phyloP scores from a whole-genome alignment of 2,113 vertebrate species.

The Phoenicopterus ruber region DNA sequence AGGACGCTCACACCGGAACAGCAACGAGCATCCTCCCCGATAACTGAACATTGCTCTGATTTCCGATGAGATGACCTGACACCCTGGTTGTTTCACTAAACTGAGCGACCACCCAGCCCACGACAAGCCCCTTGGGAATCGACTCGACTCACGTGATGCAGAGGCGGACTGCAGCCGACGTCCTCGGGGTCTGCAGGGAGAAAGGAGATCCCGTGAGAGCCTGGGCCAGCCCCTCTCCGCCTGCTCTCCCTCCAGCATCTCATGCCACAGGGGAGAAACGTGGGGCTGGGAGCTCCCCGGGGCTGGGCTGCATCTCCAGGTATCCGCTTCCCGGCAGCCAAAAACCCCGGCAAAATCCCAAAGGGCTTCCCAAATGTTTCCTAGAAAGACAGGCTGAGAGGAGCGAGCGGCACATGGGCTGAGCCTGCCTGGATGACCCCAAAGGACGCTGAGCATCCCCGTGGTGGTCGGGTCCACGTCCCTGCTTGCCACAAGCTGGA shows the following conservation, averaged over 20 bases:
- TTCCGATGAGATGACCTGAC: accelerated
- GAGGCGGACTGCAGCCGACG: slow-evolving; percentile 84
- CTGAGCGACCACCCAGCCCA: neutral
- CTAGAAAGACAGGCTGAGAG: neutral
- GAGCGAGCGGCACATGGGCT: accelerated
- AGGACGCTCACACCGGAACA: neutral
- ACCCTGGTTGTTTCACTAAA: neutral
- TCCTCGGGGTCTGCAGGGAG: slow-evolving; percentile 87
- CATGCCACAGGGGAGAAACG: accelerated
- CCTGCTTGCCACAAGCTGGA: neutral
- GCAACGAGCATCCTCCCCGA: neutral
- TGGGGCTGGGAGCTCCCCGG: neutral
- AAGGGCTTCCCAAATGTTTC: neutral
- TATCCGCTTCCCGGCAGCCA: accelerated
- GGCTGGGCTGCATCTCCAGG: neutral
- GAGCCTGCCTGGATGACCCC: neutral
- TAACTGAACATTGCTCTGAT: neutral
- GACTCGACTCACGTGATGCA: slow-evolving; percentile 79
- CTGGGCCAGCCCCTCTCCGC: neutral
- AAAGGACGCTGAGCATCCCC: neutral
- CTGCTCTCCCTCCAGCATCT: neutral
- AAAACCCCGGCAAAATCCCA: neutral
- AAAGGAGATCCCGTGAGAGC: neutral
- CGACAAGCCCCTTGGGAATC: accelerated
- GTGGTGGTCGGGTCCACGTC: neutral